phyloP scores from a whole-genome alignment of 2,888 invertebrate genomes.

The Luperina nickerlii region DNA sequence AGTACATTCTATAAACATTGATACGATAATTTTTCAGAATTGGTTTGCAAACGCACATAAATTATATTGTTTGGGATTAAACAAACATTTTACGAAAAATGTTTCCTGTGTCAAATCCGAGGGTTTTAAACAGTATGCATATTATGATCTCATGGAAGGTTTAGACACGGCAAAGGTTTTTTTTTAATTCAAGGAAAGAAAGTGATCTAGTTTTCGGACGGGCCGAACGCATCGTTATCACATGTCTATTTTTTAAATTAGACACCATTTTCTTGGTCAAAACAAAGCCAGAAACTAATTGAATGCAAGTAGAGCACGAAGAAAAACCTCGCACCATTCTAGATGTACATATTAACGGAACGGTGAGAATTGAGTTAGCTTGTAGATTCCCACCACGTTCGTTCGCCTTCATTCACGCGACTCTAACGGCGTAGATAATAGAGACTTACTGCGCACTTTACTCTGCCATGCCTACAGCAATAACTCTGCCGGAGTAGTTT shows the following conservation, averaged over 20 bases:
- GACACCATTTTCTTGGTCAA: not conserved
- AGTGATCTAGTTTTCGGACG: not conserved
- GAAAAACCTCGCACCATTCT: constrained; percentile 70
- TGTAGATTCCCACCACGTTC: constrained; percentile 87
- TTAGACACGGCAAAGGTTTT: not conserved
- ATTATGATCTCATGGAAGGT: not conserved
- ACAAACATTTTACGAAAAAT: not conserved
- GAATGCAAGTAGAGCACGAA: constrained; percentile 71
- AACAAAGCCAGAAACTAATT: constrained; percentile 68
- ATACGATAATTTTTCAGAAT: not conserved
- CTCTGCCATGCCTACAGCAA: constrained; percentile 85
- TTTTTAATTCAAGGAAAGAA: not conserved
- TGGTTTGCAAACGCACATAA: not conserved
- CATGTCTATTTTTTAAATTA: not conserved
- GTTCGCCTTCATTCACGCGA: constrained; percentile 88
- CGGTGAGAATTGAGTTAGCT: constrained; percentile 83
- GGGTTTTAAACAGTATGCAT: not conserved
- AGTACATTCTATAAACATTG: not conserved
- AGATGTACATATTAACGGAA: constrained; percentile 69
- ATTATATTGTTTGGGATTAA: not conserved
- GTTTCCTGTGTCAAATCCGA: not conserved
- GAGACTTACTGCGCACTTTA: constrained; percentile 90
- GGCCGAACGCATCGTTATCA: not conserved
- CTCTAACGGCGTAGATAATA: constrained; percentile 89
- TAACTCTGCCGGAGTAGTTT: constrained; percentile 85